Conservation (phyloP, 2,888 invertebrate species). For the Hyppa rectilinea region DNA sequence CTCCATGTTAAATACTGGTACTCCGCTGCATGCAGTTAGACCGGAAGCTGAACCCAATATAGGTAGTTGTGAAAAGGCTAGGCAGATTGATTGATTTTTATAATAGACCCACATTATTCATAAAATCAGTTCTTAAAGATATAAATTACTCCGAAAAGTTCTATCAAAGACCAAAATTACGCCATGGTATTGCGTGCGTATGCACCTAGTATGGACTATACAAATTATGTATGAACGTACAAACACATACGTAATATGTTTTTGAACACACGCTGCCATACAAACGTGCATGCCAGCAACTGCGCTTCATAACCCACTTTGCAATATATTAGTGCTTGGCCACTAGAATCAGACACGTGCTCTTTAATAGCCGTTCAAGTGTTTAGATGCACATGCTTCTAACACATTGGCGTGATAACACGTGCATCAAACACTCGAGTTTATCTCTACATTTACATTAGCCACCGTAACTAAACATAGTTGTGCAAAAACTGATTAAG, state of each 20-base stretch:
- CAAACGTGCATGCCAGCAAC: conserved; percentile 23
- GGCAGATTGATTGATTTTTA: too few relatives aligned
- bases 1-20: too few relatives aligned
- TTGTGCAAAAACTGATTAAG: conserved; percentile 23
- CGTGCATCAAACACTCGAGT: conserved; percentile 49
- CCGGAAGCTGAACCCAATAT: too few relatives aligned
- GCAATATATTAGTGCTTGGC: conserved; percentile 31
- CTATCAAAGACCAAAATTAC: background rate
- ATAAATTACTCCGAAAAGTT: background rate
- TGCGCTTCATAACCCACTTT: conserved; percentile 34
- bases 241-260: background rate
- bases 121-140: background rate
- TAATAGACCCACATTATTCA: background rate
- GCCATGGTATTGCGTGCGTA: background rate
- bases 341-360: conserved; percentile 34
- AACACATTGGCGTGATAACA: conserved; percentile 50
- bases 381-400: conserved; percentile 52
- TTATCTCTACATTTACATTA: conserved; percentile 52
- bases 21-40: too few relatives aligned
- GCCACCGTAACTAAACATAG: conserved; percentile 15
- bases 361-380: conserved; percentile 43
- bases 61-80: too few relatives aligned
- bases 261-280: background rate
- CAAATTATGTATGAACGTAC: background rate
- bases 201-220: background rate